Evolutionary conservation across 2,888 invertebrate species (phyloP).

Genomic region (Macrophya annulata): DNA sequence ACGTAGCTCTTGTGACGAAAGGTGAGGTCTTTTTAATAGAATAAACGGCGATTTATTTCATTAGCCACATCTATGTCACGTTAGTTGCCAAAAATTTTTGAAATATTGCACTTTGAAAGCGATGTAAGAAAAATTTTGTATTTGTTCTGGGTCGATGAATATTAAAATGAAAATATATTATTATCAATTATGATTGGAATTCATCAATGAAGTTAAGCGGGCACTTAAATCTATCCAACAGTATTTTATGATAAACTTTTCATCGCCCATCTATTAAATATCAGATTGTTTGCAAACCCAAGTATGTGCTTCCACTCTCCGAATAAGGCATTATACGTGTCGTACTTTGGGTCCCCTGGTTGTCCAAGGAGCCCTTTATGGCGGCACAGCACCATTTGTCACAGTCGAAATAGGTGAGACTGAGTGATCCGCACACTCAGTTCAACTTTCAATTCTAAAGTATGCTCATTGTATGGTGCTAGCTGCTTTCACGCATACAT

Average conservation of each 20-base stretch:
- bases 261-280: slow-evolving; percentile 59
- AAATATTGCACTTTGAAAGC: not conserved
- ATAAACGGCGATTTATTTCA: slow-evolving; percentile 21
- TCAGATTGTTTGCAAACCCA: slow-evolving; percentile 73
- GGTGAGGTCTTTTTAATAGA: slow-evolving; percentile 79
- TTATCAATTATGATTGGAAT: not conserved
- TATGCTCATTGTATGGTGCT: slow-evolving; percentile 47
- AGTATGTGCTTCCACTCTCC: slow-evolving; percentile 74
- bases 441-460: slow-evolving; percentile 45
- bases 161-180: not conserved
- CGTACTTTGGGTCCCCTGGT: slow-evolving; percentile 73
- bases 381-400: slow-evolving; percentile 70
- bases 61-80: not conserved
- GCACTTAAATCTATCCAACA: not conserved
- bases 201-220: not conserved
- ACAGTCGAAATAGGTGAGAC: slow-evolving; percentile 75
- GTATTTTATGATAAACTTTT: slow-evolving; percentile 20
- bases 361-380: slow-evolving; percentile 69
- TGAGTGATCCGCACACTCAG: slow-evolving; percentile 54
- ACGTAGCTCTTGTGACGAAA: slow-evolving; percentile 89
- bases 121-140: not conserved
- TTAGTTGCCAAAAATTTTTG: slow-evolving; percentile 51
- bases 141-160: not conserved
- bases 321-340: slow-evolving; percentile 75
- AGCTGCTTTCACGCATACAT: slow-evolving; percentile 44